phyloP scores from a whole-genome alignment of 2,888 invertebrate genomes.

The Linnaemya vulpina region DNA sequence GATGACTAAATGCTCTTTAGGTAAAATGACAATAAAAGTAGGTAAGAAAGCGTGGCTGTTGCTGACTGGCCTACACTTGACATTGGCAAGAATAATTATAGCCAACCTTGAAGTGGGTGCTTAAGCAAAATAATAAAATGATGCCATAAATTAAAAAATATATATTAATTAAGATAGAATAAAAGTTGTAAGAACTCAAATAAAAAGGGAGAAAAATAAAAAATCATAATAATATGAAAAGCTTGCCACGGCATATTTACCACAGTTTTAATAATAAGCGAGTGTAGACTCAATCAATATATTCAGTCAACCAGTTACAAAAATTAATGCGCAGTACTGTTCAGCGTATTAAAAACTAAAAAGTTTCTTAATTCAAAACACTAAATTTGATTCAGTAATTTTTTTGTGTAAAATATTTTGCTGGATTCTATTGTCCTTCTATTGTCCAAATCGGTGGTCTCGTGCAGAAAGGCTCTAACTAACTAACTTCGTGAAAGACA shows the following conservation, averaged over 20 bases:
- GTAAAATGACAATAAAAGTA: slow-evolving; percentile 2
- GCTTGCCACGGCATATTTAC: neutral
- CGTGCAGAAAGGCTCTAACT: no score
- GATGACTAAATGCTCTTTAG: slow-evolving; percentile 27
- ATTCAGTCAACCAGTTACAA: no score
- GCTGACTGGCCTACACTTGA: slow-evolving; percentile 41
- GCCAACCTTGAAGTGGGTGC: slow-evolving; percentile 43
- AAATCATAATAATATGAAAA: neutral
- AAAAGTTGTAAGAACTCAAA: neutral
- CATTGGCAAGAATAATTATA: slow-evolving; percentile 54
- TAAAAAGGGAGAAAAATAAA: neutral
- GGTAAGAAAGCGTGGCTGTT: neutral
- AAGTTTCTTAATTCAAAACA: no score
- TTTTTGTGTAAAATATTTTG: no score
- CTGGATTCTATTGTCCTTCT: no score
- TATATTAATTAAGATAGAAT: slow-evolving; percentile 4
- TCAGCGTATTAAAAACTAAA: no score
- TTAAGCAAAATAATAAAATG: slow-evolving; percentile 28
- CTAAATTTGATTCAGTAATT: no score
- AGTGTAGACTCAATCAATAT: no score
- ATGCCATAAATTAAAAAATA: slow-evolving; percentile 22
- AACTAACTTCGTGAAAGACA: no score
- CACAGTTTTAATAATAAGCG: no score
- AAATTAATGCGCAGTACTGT: no score
- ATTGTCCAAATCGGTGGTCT: no score